Evolutionary conservation across 1,140 invertebrate species (phyloP).

Genomic region (Pseudachorutes palmiensis): DNA sequence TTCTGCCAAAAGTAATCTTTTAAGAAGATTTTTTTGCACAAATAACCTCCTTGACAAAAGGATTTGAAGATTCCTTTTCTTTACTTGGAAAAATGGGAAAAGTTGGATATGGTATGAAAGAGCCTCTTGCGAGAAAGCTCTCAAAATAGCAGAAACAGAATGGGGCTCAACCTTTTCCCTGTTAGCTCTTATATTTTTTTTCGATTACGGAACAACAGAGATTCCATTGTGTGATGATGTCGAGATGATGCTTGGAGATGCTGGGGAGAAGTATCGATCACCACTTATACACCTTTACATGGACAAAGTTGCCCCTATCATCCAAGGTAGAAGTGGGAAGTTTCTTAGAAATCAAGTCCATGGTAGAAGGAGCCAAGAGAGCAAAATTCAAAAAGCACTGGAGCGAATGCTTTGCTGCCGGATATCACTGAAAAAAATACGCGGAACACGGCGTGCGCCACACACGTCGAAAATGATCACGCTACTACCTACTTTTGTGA

Average conservation of each 20-base stretch:
- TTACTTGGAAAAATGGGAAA: no score
- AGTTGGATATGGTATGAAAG: background rate
- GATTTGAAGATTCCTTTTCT: no score
- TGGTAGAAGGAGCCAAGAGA: background rate
- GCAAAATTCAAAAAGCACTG: background rate
- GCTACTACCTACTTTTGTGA: background rate
- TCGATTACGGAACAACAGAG: background rate
- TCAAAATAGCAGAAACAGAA: no score
- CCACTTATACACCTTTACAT: conserved; percentile 1
- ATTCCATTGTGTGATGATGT: conserved; percentile 1
- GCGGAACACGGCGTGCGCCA: background rate
- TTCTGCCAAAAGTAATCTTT: background rate
- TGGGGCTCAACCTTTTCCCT: conserved; percentile 4
- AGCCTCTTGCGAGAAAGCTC: background rate
- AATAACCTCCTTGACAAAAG: background rate
- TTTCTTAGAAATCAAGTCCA: no score
- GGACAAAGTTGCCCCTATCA: no score
- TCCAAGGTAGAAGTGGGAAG: no score
- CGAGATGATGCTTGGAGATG: no score
- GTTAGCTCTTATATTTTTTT: conserved; percentile 4
- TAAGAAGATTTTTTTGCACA: background rate
- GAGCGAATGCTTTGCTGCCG: background rate
- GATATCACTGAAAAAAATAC: background rate
- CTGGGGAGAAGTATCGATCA: conserved; percentile 2
- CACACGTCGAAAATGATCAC: no score